Base-by-base conservation (phyloP, 2,113 vertebrate species). In the Spheniscus mendiculus region DNA sequence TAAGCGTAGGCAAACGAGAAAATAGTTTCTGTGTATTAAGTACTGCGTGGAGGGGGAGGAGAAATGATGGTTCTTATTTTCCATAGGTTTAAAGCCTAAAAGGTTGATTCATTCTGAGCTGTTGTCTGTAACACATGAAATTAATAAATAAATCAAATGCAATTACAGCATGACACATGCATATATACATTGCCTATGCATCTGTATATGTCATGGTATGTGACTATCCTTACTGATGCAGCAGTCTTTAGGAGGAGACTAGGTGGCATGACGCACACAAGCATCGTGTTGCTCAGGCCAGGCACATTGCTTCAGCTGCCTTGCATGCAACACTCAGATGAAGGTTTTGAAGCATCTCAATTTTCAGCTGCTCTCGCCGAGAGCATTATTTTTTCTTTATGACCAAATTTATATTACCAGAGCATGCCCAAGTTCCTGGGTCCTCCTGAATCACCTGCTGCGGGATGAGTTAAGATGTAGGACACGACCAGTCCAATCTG, bases 181-280 rank as follows among this genome's bases (percentile, higher is more conserved):
- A 25, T 19, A 6, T 32, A n/a, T 62, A 45, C 12, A 12, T 66
- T 88, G n/a, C 26, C 32, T 50, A 5, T 38, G n/a, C 21, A 27
- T 38, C 29, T 66, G 5, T 26, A 2, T 38, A 26, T 11, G 16
- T 18, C 36, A 42, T 18, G 9, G 27, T 42, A 58, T 36, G 16
- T 62, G 70, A 42, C 36, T 69, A 17, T 10, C 6, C 34, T 58
- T 50, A 62, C 17, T 44, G 44, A 9, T 34, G 10, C 29, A 65
- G 11, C 44, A 70, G 15, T 62, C 20, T 84, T 62, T 47, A 66
- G 55, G 25, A 84, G 34, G 14, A 83, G 8, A 53, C 16, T 21
- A 44, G 49, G 49, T 0, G 3, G 6, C 45, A 23, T 3, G 10
- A 69, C 0, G 5, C 1, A 5, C 12, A 36, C 7, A 26, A 42